Conservation (phyloP, 1,140 invertebrate species). For the Formica selysi region DNA sequence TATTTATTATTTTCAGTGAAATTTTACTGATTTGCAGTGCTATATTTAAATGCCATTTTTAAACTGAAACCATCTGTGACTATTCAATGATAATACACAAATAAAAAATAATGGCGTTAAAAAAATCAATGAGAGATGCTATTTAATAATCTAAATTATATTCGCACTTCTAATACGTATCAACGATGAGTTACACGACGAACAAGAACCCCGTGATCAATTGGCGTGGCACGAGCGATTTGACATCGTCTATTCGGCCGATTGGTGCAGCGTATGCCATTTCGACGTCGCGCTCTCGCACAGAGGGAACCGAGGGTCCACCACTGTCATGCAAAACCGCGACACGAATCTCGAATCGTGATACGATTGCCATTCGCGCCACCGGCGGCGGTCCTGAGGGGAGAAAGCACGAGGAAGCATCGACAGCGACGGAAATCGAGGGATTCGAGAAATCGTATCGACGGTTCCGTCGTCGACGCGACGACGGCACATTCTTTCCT, state of each 20-base stretch:
- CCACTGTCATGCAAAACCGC: slow-evolving; percentile 78
- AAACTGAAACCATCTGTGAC: too few relatives aligned
- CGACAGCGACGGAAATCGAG: background rate
- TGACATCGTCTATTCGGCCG: slow-evolving; percentile 73
- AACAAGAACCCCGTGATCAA: slow-evolving; percentile 41
- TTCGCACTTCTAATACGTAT: background rate
- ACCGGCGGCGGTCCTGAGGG: slow-evolving; percentile 24
- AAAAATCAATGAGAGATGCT: too few relatives aligned
- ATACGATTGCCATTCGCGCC: slow-evolving; percentile 76
- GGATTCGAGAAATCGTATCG: slow-evolving; percentile 70
- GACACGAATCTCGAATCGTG: slow-evolving; percentile 76
- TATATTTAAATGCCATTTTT: too few relatives aligned
- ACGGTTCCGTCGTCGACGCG: slow-evolving; percentile 16
- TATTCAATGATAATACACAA: too few relatives aligned
- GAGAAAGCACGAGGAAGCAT: background rate
- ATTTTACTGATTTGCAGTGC: too few relatives aligned
- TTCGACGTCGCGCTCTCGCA: slow-evolving; percentile 68
- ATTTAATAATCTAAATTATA: background rate
- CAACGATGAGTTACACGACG: background rate
- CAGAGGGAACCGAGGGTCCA: slow-evolving; percentile 56
- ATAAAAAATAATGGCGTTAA: too few relatives aligned
- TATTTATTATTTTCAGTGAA: too few relatives aligned
- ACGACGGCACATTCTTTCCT: slow-evolving; percentile 5
- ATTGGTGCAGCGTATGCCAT: slow-evolving; percentile 72
- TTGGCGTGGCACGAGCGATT: slow-evolving; percentile 68